phyloP scores from a whole-genome alignment of 1,140 invertebrate species.

The Drosophila kepulauana region DNA sequence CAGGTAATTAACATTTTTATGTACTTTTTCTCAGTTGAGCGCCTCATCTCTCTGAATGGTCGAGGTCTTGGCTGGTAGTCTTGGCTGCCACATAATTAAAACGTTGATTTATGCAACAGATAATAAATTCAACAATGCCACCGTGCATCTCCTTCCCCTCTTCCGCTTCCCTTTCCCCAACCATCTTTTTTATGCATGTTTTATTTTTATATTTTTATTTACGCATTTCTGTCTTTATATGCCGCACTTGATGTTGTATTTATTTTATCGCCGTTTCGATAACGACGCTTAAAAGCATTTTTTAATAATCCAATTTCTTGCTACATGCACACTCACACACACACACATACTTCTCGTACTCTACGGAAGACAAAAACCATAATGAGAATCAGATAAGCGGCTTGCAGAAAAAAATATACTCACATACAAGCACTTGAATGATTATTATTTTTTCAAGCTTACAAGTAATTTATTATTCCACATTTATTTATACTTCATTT shows the following conservation, averaged over 20 bases:
- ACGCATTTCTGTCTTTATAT: constrained; percentile 8
- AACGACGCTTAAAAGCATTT: constrained; percentile 49
- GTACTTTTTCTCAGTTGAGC: constrained; percentile 55
- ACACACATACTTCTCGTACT: neutral
- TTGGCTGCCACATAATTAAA: constrained; percentile 69
- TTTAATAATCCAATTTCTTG: constrained; percentile 57
- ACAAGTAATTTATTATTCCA: constrained; percentile 4
- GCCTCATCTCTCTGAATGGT: neutral
- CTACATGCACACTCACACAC: neutral
- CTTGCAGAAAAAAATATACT: neutral
- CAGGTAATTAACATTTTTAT: constrained; percentile 77
- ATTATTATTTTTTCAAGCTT: constrained; percentile 9
- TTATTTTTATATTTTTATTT: constrained; percentile 37
- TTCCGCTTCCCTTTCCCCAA: neutral
- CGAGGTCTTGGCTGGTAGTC: neutral
- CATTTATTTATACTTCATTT: neutral
- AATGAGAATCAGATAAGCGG: neutral
- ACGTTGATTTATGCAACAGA: constrained; percentile 65
- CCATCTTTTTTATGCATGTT: constrained; percentile 5
- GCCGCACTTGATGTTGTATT: constrained; percentile 44
- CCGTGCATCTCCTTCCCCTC: neutral
- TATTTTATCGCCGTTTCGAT: constrained; percentile 48
- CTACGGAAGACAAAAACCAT: constrained; percentile 9
- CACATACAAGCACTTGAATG: neutral
- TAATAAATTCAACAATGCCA: constrained; percentile 67